These are phyloP conservation scores for Clarias gariepinus DNA, from an alignment of 2,113 vertebrate genomes.

Conservation along the genomic window DNA sequence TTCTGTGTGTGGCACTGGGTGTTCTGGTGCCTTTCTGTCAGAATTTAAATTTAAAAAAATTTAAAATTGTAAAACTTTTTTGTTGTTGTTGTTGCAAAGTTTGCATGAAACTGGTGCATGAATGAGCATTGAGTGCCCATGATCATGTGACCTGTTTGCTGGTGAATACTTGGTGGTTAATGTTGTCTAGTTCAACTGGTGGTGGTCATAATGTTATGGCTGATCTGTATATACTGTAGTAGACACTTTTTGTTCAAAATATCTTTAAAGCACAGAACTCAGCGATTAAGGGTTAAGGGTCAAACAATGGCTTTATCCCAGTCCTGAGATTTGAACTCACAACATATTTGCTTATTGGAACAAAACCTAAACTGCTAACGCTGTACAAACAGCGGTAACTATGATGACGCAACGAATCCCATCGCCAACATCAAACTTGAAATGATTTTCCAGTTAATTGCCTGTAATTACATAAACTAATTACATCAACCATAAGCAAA, in stretches of 20 bases:
- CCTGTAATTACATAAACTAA: constrained; percentile 17
- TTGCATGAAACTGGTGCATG: too few relatives aligned
- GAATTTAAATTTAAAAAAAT: too few relatives aligned
- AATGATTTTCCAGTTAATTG: constrained; percentile 24
- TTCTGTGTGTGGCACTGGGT: too few relatives aligned
- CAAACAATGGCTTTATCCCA: background rate
- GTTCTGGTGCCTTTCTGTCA: too few relatives aligned
- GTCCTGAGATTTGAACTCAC: background rate
- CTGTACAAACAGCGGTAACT: background rate
- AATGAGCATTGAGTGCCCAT: too few relatives aligned
- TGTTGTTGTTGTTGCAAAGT: too few relatives aligned
- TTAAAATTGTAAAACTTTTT: too few relatives aligned
- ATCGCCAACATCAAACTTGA: constrained; percentile 1
- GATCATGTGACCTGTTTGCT: too few relatives aligned
- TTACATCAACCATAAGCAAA: constrained; percentile 22
- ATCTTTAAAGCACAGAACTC: background rate
- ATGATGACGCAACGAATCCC: constrained; percentile 1
- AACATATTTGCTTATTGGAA: background rate
- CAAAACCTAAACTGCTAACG: background rate
- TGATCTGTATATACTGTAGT: too few relatives aligned
- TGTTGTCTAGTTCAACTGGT: too few relatives aligned
- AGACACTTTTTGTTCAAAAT: background rate
- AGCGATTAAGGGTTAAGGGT: background rate
- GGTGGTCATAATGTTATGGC: too few relatives aligned
- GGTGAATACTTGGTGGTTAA: too few relatives aligned